Conservation (phyloP, 2,797 vertebrate species). For the Esox masquinongy region DNA sequence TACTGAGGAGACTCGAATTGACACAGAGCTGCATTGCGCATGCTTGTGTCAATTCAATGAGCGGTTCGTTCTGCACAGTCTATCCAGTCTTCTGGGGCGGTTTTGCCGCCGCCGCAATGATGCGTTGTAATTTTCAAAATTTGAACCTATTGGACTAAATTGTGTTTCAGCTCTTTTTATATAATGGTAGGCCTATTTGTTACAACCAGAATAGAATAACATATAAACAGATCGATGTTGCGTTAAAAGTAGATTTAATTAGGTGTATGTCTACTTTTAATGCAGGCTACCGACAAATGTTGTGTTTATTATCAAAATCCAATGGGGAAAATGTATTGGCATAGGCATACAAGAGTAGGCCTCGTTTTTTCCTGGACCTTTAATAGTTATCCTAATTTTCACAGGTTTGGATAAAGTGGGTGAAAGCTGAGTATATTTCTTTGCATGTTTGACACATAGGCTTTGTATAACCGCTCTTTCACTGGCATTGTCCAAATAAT, state of each 20-base stretch:
- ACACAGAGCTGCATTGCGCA: constrained; percentile 51
- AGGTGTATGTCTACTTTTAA: not conserved
- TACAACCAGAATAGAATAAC: not conserved
- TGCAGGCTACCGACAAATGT: not conserved
- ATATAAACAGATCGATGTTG: not conserved
- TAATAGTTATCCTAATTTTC: not conserved
- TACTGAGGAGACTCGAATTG: constrained; percentile 41
- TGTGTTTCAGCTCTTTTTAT: not conserved
- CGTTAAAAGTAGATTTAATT: not conserved
- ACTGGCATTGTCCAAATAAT: not conserved
- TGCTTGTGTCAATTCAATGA: constrained; percentile 40
- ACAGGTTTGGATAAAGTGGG: not conserved
- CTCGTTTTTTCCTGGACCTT: not conserved
- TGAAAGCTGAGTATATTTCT: not conserved
- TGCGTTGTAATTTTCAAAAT: not conserved
- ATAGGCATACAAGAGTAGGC: not conserved
- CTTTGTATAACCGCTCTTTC: not conserved
- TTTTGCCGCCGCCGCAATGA: not conserved
- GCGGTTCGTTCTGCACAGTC: constrained; percentile 11
- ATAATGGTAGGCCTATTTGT: not conserved
- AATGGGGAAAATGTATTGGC: not conserved
- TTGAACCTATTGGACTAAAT: not conserved
- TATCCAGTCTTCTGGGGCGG: not conserved
- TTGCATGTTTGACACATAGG: not conserved
- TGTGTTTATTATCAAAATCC: not conserved